Base-by-base conservation (phyloP, 2,888 invertebrate species). In the Pyralis farinalis region DNA sequence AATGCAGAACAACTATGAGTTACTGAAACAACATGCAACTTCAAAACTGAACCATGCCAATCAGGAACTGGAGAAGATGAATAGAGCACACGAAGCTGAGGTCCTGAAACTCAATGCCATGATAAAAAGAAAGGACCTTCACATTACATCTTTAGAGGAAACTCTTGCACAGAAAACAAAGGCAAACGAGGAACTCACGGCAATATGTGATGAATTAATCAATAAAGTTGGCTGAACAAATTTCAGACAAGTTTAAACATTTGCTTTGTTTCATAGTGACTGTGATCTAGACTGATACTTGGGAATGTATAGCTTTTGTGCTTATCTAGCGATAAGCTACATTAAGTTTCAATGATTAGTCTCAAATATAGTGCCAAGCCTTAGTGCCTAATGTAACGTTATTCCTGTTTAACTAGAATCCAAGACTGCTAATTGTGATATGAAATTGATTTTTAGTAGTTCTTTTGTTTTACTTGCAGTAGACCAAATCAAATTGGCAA, bases 181-280 rank as follows among this genome's bases (percentile, higher is more conserved):
- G 75, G 98, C 98, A 70, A 97, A 97, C 71, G 92, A 93, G 55
- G 97, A 97, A 77, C 87, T 98, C 58, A 94, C 97, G 36, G 94
- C 95, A 59, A 95, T 98, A 65, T 96, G 97, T 89, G 98, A 98
- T 90, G 98, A 98, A 85, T 93, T 98, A 44, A 97, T 98, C 65
- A 91, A 90, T 58, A 90, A 86, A 78, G 88, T 90, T 43, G 82
- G 81, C 39, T 87, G 74, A 86, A 59, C 48, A 59, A 59, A 62
- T 63, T 62, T 58, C 52, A 57, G 51, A 38, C 40, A 38, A 54
- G 51, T 46, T 40, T 52, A 61, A 69, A 63, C 54, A 67, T 66
- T 16, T 4, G 16, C 56, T 58, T 57, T 55, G 53, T 56, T 53
- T 48, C 51, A 50, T 51, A 56, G 55, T 52, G 49, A 64, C 63